Evolutionary conservation across 2,797 vertebrate genomes (phyloP), one percentile per base, ranked within the genome.

Genomic region (Acipenser oxyrinchus): DNA sequence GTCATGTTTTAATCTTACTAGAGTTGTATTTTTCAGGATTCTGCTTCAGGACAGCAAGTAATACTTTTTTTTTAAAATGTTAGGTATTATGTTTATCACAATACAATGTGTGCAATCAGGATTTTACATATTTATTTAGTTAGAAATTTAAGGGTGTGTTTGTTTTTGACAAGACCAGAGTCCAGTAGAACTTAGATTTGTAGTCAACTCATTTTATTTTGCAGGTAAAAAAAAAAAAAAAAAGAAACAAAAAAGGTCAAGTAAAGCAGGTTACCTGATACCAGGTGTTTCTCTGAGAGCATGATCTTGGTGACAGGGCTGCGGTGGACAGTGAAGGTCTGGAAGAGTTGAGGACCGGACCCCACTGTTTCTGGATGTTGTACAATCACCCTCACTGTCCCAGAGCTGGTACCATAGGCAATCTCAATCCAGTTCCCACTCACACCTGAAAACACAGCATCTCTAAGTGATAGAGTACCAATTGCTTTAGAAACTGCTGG

Each of bases 351-450:
- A 0, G 96, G 96, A 2, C 95, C 96, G 0, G 95, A 98, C 0
- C 96, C 96, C 1, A 97, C 94, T 0, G 96, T 98, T 86, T 98
- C 96, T 0, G 96, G 96, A 72, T 98, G 96, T 69, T 98, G 96
- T 3, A 98, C 95, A 3, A 98, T 98, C 68, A 98, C 96, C 12
- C 95, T 85, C 60, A 98, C 96, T 0, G 96, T 95, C 60, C 96
- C 96, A 0, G 95, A 97, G 77, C 96, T 98, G 2, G 96, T 98
- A 60, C 96, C 96, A 0, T 98, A 97, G 6, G 96, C 94, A 2
- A 98, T 98, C 86, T 98, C 96, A 63, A 98, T 96, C 96, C 96
- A 98, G 78, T 98, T 98, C 63, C 96, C 96, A 59, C 95, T 97
- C 82, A 97, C 93, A 81, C 95, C 96, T 98, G 62, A 2, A 77